A percentile compares a stretch with the other conserved stretches of the same genome.
Conservation (phyloP, 2,888 invertebrate genomes). For the Drosophila cognata region DNA sequence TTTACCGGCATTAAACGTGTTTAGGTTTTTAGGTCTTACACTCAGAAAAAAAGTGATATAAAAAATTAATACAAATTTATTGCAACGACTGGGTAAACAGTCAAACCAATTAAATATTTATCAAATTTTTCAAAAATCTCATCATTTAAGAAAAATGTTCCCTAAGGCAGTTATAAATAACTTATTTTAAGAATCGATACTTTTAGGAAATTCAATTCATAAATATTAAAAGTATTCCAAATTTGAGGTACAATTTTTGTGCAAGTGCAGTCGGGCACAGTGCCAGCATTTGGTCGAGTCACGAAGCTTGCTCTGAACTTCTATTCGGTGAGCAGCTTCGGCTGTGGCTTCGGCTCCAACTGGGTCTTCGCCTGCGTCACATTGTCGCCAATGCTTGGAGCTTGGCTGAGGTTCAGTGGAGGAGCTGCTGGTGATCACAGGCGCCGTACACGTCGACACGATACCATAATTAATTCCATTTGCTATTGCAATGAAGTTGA, state of each 20-base stretch:
- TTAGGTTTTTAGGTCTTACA: conserved; percentile 69
- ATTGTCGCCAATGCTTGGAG: conserved; percentile 36
- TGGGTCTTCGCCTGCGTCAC: conserved; percentile 16
- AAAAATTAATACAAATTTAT: not conserved
- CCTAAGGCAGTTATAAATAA: not conserved
- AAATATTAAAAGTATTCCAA: not conserved
- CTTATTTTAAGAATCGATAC: not conserved
- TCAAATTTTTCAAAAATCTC: not conserved
- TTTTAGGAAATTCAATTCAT: not conserved
- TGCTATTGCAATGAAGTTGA: conserved; percentile 53
- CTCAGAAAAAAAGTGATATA: not conserved
- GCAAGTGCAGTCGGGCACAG: conserved; percentile 19
- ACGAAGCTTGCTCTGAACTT: conserved; percentile 54
- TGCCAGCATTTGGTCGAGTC: conserved; percentile 65
- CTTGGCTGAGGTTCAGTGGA: conserved; percentile 10
- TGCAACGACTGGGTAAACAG: not conserved
- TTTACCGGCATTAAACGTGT: conserved; percentile 72
- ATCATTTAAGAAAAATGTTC: not conserved
- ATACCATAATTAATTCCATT: conserved; percentile 68
- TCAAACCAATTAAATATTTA: not conserved
- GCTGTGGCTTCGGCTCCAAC: conserved; percentile 15
- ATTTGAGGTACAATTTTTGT: not conserved
- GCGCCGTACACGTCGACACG: conserved; percentile 60
- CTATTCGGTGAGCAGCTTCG: conserved; percentile 18
- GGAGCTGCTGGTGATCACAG: conserved; percentile 40